Evolutionary conservation across 2,797 vertebrate species (phyloP), one percentile per base, ranked within the genome.

Genomic region (Graptemys geographica): DNA sequence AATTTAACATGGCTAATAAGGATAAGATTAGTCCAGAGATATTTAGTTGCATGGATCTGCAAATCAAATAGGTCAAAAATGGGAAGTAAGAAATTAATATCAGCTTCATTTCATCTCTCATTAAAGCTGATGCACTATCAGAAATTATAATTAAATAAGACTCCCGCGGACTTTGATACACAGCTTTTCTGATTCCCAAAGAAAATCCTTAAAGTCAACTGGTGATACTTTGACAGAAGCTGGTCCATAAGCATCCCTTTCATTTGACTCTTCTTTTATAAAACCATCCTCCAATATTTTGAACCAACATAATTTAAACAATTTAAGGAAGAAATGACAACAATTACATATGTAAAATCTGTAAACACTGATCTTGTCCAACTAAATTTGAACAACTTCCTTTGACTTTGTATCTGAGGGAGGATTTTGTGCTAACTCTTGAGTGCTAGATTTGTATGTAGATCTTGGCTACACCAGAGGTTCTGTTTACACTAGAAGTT

Each of bases 151-250:
- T 94, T 96, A 94, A 96, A 82, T 72, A 81, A 94, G 86, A 91
- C 23, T 97, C 65, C 90, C 92, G 81, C 89, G 93, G 82, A 90
- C 16, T 92, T 86, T 93, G 96, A 95, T 86, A 96, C 31, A 33
- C 10, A 96, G 94, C 72, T 95, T 96, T 57, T 0, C 93, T 87
- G 95, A 94, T 94, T 97, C 95, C 90, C 94, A 95, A 93, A 90
- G 83, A 92, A 37, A 90, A 92, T 89, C 88, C 88, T 95, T 96
- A 90, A 97, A 96, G 86, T 83, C 96, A 95, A 27, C 13, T 65
- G 79, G 37, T 86, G 57, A 79, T 83, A 94, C 90, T 95, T 97
- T 97, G 91, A 96, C 96, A 96, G 94, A 95, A 96, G 74, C 89
- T 94, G 95, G 94, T 95, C 95, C 33, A 51, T 37, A 89, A 89